Conservation (phyloP, 2,113 vertebrate genomes). For the Emydura subglobosa region DNA sequence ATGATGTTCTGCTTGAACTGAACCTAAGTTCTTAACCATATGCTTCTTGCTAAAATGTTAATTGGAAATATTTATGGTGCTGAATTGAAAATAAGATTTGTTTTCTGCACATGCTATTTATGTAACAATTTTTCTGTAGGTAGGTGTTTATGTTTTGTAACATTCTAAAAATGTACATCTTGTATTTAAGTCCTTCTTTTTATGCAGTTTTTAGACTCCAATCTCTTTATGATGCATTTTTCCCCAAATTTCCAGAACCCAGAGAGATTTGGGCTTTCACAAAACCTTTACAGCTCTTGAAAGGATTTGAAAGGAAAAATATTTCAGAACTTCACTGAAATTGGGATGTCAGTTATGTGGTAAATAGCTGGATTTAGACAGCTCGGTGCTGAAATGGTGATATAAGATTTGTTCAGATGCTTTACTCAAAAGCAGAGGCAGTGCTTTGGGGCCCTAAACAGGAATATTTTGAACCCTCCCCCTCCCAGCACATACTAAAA, state of each 20-base stretch:
- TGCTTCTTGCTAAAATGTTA: conserved; percentile 65
- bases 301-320: conserved; percentile 39
- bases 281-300: conserved; percentile 39
- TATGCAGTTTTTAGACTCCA: neutral
- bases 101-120: conserved; percentile 30
- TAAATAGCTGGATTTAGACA: conserved; percentile 53
- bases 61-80: conserved; percentile 65
- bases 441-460: neutral
- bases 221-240: neutral
- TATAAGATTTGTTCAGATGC: conserved; percentile 61
- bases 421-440: conserved; percentile 42
- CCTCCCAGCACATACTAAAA: neutral
- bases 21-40: conserved; percentile 60
- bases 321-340: conserved; percentile 52
- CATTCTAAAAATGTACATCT: too few species aligned
- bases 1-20: conserved; percentile 69
- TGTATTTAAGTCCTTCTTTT: neutral
- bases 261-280: neutral
- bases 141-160: neutral
- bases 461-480: neutral
- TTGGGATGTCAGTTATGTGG: conserved; percentile 45
- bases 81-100: conserved; percentile 36
- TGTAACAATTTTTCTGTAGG: conserved; percentile 4
- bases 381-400: conserved; percentile 49
- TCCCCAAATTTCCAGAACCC: neutral